These are phyloP conservation scores for Tetramorium simillimum DNA, from an alignment of 1,140 invertebrate species.

Conservation along the genomic window DNA sequence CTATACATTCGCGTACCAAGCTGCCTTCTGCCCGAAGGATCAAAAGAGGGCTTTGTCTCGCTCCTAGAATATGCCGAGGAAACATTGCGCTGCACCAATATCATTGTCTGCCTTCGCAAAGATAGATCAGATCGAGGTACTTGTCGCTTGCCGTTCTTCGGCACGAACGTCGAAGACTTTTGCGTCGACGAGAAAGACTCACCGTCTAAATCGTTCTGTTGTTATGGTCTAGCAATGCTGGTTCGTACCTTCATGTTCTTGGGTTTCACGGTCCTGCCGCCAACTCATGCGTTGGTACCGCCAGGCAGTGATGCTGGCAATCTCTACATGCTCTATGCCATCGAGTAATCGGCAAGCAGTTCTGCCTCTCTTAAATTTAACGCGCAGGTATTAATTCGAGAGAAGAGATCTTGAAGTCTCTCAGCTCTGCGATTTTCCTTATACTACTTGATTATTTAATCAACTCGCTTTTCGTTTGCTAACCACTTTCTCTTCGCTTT, in stretches of 20 bases:
- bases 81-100: constrained; percentile 92
- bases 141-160: constrained; percentile 70
- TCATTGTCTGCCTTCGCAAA: constrained; percentile 94
- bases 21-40: constrained; percentile 93
- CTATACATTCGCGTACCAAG: constrained; percentile 95
- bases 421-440: constrained; percentile 15
- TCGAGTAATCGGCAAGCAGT: constrained; percentile 87
- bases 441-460: constrained; percentile 33
- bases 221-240: constrained; percentile 89
- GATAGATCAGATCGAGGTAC: constrained; percentile 92
- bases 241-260: constrained; percentile 98
- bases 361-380: constrained; percentile 82
- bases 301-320: constrained; percentile 88
- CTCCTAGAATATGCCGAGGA: constrained; percentile 98
- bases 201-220: constrained; percentile 71
- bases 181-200: constrained; percentile 50
- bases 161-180: constrained; percentile 50
- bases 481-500: constrained; percentile 35
- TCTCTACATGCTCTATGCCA: constrained; percentile 92
- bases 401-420: constrained; percentile 7
- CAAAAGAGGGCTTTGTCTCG: constrained; percentile 96
- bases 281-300: constrained; percentile 92
- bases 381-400: constrained; percentile 73
- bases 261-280: constrained; percentile 94
- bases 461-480: constrained; percentile 13